A percentile compares a stretch with the other conserved stretches of the same genome.
Conservation (phyloP, 2,888 invertebrate genomes). For the Lissocephala sabroskyi region DNA sequence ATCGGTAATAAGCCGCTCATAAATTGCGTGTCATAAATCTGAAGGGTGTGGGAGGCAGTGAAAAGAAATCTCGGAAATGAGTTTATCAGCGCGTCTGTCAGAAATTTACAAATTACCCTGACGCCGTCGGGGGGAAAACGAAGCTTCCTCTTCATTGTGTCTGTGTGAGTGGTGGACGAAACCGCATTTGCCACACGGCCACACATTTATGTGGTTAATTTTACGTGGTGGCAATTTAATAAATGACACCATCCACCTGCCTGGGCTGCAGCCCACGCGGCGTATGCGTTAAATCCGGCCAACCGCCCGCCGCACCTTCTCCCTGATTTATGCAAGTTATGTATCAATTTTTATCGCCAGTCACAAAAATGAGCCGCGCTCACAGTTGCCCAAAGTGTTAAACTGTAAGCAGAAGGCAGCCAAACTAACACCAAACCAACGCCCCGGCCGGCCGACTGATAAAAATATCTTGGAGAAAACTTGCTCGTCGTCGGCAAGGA, state of each 20-base stretch:
- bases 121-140: conserved; percentile 28
- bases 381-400: conserved; percentile 46
- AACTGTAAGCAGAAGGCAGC: conserved; percentile 59
- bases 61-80: conserved; percentile 61
- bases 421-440: conserved; percentile 28
- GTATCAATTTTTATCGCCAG: conserved; percentile 71
- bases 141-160: background rate
- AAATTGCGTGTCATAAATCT: conserved; percentile 32
- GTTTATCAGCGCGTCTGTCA: conserved; percentile 67
- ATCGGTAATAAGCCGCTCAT: conserved; percentile 50
- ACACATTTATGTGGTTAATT: conserved; percentile 51
- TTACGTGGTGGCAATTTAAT: conserved; percentile 62
- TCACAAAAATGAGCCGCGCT: conserved; percentile 30
- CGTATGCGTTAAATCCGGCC: conserved; percentile 47
- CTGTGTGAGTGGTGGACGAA: conserved; percentile 4
- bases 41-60: background rate
- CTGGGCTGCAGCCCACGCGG: conserved; percentile 26
- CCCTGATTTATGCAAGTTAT: conserved; percentile 69
- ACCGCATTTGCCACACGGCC: too few species aligned
- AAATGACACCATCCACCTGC: conserved; percentile 42
- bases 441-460: conserved; percentile 8
- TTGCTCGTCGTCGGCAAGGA: conserved; percentile 25
- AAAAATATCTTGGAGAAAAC: conserved; percentile 33
- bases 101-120: conserved; percentile 68
- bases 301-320: conserved; percentile 21